Conservation (phyloP, 1,140 invertebrate species). For the Ceratitis capitata region DNA sequence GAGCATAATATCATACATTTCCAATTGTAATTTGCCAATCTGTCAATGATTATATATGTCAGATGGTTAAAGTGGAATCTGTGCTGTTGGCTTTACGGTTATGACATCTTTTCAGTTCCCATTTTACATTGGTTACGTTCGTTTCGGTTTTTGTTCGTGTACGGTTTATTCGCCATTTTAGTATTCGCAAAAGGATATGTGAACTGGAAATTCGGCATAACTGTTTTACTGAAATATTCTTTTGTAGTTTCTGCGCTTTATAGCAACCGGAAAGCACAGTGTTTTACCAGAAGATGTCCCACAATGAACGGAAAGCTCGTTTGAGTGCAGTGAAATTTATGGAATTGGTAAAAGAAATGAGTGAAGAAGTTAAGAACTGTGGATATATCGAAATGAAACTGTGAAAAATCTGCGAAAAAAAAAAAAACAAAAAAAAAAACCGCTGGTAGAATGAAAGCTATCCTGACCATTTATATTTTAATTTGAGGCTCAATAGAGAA, state of each 20-base stretch:
- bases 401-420: no score
- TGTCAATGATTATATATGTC: slow-evolving; percentile 28
- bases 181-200: slow-evolving; percentile 33
- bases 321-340: slow-evolving; percentile 62
- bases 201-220: background rate
- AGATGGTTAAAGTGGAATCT: background rate
- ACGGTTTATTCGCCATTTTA: background rate
- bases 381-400: no score
- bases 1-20: slow-evolving; percentile 38
- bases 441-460: no score
- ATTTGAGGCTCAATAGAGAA: no score
- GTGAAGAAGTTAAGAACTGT: background rate
- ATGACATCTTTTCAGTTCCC: slow-evolving; percentile 1
- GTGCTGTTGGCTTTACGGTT: background rate
- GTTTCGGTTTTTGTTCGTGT: background rate
- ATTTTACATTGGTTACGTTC: slow-evolving; percentile 22
- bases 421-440: no score
- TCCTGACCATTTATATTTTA: no score
- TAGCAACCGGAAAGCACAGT: background rate
- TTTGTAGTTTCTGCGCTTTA: background rate
- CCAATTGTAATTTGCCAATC: slow-evolving; percentile 38
- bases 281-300: slow-evolving; percentile 50
- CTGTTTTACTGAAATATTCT: background rate
- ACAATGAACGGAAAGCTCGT: slow-evolving; percentile 58
- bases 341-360: slow-evolving; percentile 56